These are phyloP conservation scores for Tetranychus urticae DNA, from an alignment of 1,140 invertebrate genomes.

Conservation along the genomic window DNA sequence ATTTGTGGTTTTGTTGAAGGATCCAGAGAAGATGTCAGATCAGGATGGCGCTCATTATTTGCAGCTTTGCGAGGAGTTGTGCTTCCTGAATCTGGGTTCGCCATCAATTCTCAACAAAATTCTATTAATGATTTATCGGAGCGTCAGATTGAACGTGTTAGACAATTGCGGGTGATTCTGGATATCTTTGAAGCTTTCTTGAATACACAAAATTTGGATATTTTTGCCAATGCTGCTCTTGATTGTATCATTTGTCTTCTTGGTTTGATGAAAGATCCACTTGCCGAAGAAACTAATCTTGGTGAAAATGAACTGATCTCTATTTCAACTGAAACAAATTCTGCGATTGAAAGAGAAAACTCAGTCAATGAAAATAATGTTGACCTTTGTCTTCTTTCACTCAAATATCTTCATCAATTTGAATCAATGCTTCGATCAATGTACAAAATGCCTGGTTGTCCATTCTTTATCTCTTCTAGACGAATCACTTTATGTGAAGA, in stretches of 20 bases:
- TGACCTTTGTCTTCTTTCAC: slow-evolving; percentile 53
- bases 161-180: slow-evolving; percentile 41
- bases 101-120: neutral
- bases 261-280: slow-evolving; percentile 33
- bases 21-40: slow-evolving; percentile 65
- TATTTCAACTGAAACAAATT: neutral
- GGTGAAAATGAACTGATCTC: too few species aligned
- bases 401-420: slow-evolving; percentile 60
- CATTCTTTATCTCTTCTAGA: slow-evolving; percentile 67
- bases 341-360: neutral
- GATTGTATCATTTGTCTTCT: slow-evolving; percentile 75
- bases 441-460: slow-evolving; percentile 81
- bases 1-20: slow-evolving; percentile 86
- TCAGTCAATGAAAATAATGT: neutral
- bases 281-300: slow-evolving; percentile 12
- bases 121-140: neutral
- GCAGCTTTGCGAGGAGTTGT: slow-evolving; percentile 57
- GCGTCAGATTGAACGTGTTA: slow-evolving; percentile 20
- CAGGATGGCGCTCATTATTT: slow-evolving; percentile 76
- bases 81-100: slow-evolving; percentile 10
- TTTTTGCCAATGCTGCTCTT: slow-evolving; percentile 75
- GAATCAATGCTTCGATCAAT: slow-evolving; percentile 64
- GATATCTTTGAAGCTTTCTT: slow-evolving; percentile 82
- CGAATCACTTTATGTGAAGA: slow-evolving; percentile 15
- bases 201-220: slow-evolving; percentile 65